These are phyloP conservation scores for Scolanthus callimorphus DNA, from an alignment of 92 coral and sea anemone genomes.

Conservation along the genomic window DNA sequence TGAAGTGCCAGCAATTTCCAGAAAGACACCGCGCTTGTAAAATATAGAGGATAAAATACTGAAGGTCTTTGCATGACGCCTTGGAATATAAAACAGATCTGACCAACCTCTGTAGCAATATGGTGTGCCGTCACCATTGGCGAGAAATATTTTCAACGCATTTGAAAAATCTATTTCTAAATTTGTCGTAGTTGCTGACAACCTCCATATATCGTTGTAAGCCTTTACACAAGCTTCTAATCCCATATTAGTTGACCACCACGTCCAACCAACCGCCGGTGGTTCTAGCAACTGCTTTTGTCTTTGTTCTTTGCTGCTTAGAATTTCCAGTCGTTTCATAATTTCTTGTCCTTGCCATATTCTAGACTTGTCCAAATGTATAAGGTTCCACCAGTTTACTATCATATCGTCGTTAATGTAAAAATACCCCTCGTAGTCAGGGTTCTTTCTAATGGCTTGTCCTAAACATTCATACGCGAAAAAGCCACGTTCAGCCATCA, in stretches of 20 bases:
- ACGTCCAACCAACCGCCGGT: neutral
- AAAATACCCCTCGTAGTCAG: constrained; percentile 29
- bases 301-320: neutral
- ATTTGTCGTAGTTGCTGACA: too few relatives aligned
- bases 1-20: constrained; percentile 35
- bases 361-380: constrained; percentile 8
- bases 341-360: constrained; percentile 23
- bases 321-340: neutral
- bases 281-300: neutral
- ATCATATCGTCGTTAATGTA: constrained; percentile 38
- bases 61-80: constrained; percentile 9
- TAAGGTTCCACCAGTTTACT: constrained; percentile 42
- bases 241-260: neutral
- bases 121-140: constrained; percentile 19
- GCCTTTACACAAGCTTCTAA: neutral
- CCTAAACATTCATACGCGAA: constrained; percentile 29
- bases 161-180: neutral
- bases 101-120: constrained; percentile 25
- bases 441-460: constrained; percentile 25
- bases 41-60: constrained; percentile 11
- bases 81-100: constrained; percentile 32
- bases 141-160: constrained; percentile 4
- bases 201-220: neutral
- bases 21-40: constrained; percentile 26
- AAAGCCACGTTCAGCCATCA: constrained; percentile 16